phyloP scores from a whole-genome alignment of 2,888 invertebrate genomes.

The Zygogramma bicolorata region DNA sequence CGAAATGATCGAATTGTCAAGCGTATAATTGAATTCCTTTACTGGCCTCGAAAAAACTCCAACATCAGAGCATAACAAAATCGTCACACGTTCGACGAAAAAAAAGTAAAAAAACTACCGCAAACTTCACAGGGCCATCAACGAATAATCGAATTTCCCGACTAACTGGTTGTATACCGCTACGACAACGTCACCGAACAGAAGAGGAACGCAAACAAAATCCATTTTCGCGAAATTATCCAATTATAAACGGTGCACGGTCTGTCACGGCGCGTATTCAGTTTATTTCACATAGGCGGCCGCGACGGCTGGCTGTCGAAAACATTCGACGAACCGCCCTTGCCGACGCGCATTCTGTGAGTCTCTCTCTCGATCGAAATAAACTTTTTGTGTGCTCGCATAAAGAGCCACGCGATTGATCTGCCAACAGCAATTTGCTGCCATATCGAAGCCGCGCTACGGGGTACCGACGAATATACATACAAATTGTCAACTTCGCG shows the following conservation, averaged over 20 bases:
- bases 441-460: constrained; percentile 59
- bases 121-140: neutral
- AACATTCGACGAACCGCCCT: constrained; percentile 10
- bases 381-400: constrained; percentile 4
- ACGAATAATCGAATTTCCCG: neutral
- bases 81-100: neutral
- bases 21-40: too few species aligned
- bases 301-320: constrained; percentile 21
- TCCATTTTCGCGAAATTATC: constrained; percentile 20
- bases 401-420: constrained; percentile 60
- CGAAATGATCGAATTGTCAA: too few species aligned
- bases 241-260: constrained; percentile 18
- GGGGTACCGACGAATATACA: constrained; percentile 51
- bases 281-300: neutral
- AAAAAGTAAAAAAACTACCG: neutral
- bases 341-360: neutral
- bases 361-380: neutral
- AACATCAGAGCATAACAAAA: too few species aligned
- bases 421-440: constrained; percentile 63
- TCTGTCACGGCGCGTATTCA: constrained; percentile 13
- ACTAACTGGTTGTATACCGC: constrained; percentile 7
- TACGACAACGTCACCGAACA: constrained; percentile 9
- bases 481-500: constrained; percentile 55
- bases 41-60: too few species aligned
- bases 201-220: constrained; percentile 11